Percentiles rank a stretch among this genome's conserved stretches.
Evolutionary conservation across 2,113 vertebrate genomes (phyloP).

Genomic region (Cryptotis parvus): DNA sequence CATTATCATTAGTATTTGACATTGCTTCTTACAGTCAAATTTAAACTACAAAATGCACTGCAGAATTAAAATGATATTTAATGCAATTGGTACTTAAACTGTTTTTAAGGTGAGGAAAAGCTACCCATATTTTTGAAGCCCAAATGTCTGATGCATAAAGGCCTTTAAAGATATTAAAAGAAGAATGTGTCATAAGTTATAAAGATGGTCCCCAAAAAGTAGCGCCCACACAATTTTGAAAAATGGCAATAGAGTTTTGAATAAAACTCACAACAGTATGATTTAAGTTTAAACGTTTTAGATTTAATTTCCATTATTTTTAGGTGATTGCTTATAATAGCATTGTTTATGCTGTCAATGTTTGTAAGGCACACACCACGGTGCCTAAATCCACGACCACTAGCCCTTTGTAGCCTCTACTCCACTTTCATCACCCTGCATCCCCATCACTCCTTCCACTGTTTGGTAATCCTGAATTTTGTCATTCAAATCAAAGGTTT

Average conservation of each 20-base stretch:
- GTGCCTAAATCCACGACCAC: not conserved
- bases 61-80: not conserved
- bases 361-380: too few species aligned
- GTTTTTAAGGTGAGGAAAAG: not conserved
- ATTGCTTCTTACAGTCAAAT: slow-evolving; percentile 10
- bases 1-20: not conserved
- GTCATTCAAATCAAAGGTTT: too few species aligned
- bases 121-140: not conserved
- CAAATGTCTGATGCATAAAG: not conserved
- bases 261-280: too few species aligned
- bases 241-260: rapidly evolving
- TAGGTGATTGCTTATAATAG: too few species aligned
- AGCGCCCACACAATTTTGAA: not conserved
- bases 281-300: too few species aligned
- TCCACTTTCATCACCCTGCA: too few species aligned
- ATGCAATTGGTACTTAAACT: not conserved
- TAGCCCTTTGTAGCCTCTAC: not conserved
- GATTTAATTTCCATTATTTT: too few species aligned
- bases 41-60: slow-evolving; percentile 10
- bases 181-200: not conserved
- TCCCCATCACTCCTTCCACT: too few species aligned
- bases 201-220: not conserved
- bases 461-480: too few species aligned
- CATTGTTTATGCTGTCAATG: too few species aligned
- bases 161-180: not conserved